phyloP scores from a whole-genome alignment of 2,888 invertebrate species.

The Acleris literana region DNA sequence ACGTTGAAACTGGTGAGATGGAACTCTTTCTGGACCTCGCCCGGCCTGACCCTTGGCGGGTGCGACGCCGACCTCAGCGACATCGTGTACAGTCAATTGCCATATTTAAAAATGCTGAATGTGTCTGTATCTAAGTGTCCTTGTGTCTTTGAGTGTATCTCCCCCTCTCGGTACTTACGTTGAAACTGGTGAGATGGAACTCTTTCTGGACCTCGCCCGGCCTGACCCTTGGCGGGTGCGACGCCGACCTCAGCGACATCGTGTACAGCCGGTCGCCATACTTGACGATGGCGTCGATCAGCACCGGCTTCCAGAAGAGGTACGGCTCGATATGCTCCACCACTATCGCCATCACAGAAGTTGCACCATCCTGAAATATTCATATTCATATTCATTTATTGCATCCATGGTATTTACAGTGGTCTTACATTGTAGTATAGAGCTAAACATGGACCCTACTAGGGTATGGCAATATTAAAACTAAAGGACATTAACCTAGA shows the following conservation, averaged over 20 bases:
- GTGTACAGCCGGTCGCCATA: conserved; percentile 86
- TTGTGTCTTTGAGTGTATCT: too few species aligned
- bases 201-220: conserved; percentile 54
- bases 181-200: conserved; percentile 72
- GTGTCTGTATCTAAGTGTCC: too few species aligned
- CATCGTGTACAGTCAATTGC: conserved; percentile 83
- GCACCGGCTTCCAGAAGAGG: conserved; percentile 79
- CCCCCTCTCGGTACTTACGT: conserved; percentile 55
- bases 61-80: conserved; percentile 58
- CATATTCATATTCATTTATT: too few species aligned
- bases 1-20: conserved; percentile 73
- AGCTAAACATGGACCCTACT: too few species aligned
- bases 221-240: conserved; percentile 51
- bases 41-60: conserved; percentile 53
- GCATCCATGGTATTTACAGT: too few species aligned
- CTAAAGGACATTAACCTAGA: too few species aligned
- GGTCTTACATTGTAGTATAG: too few species aligned
- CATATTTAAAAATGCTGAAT: too few species aligned
- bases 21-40: conserved; percentile 58
- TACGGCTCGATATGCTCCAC: conserved; percentile 83
- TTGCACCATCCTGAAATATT: conserved; percentile 84
- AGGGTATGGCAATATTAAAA: too few species aligned
- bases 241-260: conserved; percentile 62
- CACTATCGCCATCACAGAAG: conserved; percentile 83
- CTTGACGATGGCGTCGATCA: conserved; percentile 84